Percentiles rank a stretch among this genome's conserved stretches.
These are phyloP conservation scores for Sapajus apella DNA, from an alignment of 2,113 vertebrate genomes.

Conservation along the genomic window DNA sequence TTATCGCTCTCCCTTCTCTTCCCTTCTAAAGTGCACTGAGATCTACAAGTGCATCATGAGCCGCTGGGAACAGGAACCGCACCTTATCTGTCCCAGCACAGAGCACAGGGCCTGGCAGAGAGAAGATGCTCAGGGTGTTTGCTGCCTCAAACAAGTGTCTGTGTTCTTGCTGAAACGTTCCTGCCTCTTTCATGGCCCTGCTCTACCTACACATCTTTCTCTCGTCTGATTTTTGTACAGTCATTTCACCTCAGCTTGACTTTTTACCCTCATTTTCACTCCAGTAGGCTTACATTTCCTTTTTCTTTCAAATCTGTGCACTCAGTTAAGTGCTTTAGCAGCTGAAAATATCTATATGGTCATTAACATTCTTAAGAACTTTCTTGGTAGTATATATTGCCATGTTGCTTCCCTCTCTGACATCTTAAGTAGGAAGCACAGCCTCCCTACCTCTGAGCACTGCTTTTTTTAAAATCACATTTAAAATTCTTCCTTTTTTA, in stretches of 20 bases:
- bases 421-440: slow-evolving; percentile 47
- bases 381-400: slow-evolving; percentile 22
- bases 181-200: background rate
- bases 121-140: background rate
- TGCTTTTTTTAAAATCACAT: slow-evolving; percentile 50
- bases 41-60: background rate
- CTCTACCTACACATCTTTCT: background rate
- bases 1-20: background rate
- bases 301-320: background rate
- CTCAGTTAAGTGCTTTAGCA: background rate
- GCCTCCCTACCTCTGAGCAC: background rate
- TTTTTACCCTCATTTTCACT: background rate
- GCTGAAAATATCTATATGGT: background rate
- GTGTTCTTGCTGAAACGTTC: background rate
- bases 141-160: background rate
- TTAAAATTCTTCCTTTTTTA: slow-evolving; percentile 59
- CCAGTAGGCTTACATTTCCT: background rate
- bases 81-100: background rate
- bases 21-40: background rate
- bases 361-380: background rate
- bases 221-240: background rate
- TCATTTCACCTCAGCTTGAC: background rate
- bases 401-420: background rate
- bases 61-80: background rate
- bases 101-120: background rate